A percentile compares a stretch with the other conserved stretches of the same genome.
Conservation (phyloP, 2,797 vertebrate species). For the Chelon auratus region DNA sequence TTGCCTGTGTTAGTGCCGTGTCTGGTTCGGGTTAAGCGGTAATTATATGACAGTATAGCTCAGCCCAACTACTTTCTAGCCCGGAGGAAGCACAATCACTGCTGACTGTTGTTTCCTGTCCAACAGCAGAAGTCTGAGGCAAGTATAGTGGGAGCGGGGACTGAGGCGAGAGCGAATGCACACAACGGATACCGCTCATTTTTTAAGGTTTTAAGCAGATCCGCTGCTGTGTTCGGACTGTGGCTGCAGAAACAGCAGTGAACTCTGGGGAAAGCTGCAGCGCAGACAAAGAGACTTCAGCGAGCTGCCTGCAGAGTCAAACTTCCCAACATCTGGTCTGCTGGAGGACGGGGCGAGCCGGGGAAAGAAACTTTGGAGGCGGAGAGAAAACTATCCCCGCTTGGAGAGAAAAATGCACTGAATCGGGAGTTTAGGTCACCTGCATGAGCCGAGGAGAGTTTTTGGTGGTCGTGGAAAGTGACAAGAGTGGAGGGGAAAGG, state of each 20-base stretch:
- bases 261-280: slow-evolving; percentile 39
- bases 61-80: slow-evolving; percentile 81
- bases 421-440: slow-evolving; percentile 40
- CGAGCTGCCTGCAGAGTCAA: slow-evolving; percentile 48
- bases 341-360: slow-evolving; percentile 73
- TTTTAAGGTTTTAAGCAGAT: slow-evolving; percentile 9
- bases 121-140: slow-evolving; percentile 69
- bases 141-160: slow-evolving; percentile 63
- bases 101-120: slow-evolving; percentile 86
- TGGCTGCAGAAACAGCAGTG: slow-evolving; percentile 11
- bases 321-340: slow-evolving; percentile 72
- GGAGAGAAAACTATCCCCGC: slow-evolving; percentile 65
- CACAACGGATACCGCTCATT: slow-evolving; percentile 34
- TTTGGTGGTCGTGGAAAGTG: slow-evolving; percentile 30
- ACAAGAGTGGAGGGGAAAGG: slow-evolving; percentile 37
- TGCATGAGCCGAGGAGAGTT: slow-evolving; percentile 34
- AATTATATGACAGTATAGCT: slow-evolving; percentile 81
- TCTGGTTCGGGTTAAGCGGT: slow-evolving; percentile 79
- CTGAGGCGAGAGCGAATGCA: slow-evolving; percentile 49
- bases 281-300: slow-evolving; percentile 48
- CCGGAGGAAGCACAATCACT: slow-evolving; percentile 85
- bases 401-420: slow-evolving; percentile 63
- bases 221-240: slow-evolving; percentile 8
- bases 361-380: slow-evolving; percentile 67
- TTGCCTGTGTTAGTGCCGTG: slow-evolving; percentile 59